Evolutionary conservation across 2,797 vertebrate species (phyloP), one percentile per base, ranked within the genome.

Genomic region (Brachymystax lenok): DNA sequence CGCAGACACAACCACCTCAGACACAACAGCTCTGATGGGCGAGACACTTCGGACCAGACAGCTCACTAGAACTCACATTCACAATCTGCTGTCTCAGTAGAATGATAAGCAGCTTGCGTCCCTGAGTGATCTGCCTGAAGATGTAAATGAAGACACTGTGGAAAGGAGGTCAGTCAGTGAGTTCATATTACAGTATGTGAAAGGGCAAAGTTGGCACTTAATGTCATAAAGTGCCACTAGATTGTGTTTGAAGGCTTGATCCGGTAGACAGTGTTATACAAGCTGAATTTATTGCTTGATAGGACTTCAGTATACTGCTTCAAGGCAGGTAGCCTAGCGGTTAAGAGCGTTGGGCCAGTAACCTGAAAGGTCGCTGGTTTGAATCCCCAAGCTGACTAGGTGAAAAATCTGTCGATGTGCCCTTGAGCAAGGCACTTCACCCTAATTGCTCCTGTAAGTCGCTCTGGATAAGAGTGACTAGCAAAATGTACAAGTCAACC

Each of bases 91-190:
- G 82, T 17, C 14, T 90, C 63, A 99, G 92, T 12, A 88, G 87
- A 77, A 77, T 80, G 76, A 92, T 94, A 81, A 95, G 94, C 50
- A 91, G 87, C 90, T 94, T 97, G 82, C 96, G 96, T 77, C 95
- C 97, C 80, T 93, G 85, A 82, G 91, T 93, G 82, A 99, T 91
- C 92, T 99, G 90, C 95, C 94, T 96, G 89, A 96, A 95, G 82
- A 99, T 82, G 80, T 97, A 98, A 68, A 91, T 94, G 81, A 97
- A 73, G 78, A 97, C 88, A 71, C 98, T 99, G 84, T 67, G 83
- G 74, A 68, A 78, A 64, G 74, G 64, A 16, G 74, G 52, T 69
- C 1, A 77, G 73, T 17, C 7, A 70, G 73, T 69, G 12, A 69
- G n/a, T 51, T 56, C 40, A 73, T 46, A 46, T 46, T 46, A 46